These are phyloP conservation scores for Zophobas morio DNA, from an alignment of 1,140 invertebrate genomes.

Conservation along the genomic window DNA sequence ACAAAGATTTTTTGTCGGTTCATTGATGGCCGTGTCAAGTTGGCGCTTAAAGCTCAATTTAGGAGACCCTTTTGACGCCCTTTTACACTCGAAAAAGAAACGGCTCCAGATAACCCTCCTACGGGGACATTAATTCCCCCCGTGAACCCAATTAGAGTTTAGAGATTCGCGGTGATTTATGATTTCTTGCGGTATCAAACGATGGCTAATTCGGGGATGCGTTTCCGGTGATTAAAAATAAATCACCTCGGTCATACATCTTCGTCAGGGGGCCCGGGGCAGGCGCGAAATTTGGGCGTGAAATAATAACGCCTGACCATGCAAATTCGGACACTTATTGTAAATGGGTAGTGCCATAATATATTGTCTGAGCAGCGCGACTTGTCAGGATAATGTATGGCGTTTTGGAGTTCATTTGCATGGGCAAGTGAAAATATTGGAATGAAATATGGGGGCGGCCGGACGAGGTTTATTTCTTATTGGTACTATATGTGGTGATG, in stretches of 20 bases:
- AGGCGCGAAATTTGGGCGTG: slow-evolving; percentile 28
- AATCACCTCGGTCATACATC: slow-evolving; percentile 19
- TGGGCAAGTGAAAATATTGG: slow-evolving; percentile 28
- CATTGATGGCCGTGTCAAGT: slow-evolving; percentile 14
- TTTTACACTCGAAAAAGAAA: slow-evolving; percentile 7
- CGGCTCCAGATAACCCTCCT: slow-evolving; percentile 4
- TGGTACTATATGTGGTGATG: slow-evolving; percentile 25
- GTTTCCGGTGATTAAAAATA: slow-evolving; percentile 42
- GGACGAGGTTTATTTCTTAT: slow-evolving; percentile 1
- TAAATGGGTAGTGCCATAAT: slow-evolving; percentile 18
- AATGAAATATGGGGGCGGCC: slow-evolving; percentile 17
- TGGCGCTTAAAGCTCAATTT: slow-evolving; percentile 40
- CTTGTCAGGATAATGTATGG: slow-evolving; percentile 26
- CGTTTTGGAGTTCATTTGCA: slow-evolving; percentile 30
- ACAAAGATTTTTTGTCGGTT: slow-evolving; percentile 8
- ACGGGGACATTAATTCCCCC: slow-evolving; percentile 3
- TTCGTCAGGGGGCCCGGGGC: slow-evolving; percentile 30
- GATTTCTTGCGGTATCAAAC: slow-evolving; percentile 3
- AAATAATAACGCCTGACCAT: slow-evolving; percentile 35
- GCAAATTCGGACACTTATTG: slow-evolving; percentile 31
- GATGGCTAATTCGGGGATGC: slow-evolving; percentile 22
- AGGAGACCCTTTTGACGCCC: slow-evolving; percentile 21
- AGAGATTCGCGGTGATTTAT: slow-evolving; percentile 36
- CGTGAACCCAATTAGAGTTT: slow-evolving; percentile 15
- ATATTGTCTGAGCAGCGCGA: slow-evolving; percentile 27